A percentile compares a stretch with the other conserved stretches of the same genome.
These are phyloP conservation scores for Hermetia illucens DNA, from an alignment of 1,140 invertebrate species.

Conservation along the genomic window DNA sequence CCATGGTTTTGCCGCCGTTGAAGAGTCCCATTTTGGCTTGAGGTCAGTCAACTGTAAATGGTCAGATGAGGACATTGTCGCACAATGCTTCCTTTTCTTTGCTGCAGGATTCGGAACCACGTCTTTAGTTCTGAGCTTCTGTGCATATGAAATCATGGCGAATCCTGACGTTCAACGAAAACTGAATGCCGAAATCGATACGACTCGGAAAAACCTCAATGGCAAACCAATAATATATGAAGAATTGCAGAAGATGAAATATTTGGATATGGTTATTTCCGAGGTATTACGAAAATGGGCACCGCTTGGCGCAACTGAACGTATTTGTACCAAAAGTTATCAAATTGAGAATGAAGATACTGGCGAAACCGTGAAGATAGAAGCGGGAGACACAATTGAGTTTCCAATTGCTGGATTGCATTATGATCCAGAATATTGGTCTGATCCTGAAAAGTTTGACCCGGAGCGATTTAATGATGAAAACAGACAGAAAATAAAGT, in stretches of 20 bases:
- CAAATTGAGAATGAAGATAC: constrained; percentile 2
- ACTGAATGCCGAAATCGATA: constrained; percentile 39
- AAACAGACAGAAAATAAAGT: too few relatives aligned
- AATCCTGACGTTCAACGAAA: constrained; percentile 40
- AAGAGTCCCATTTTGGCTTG: neutral
- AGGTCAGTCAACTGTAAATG: constrained; percentile 2
- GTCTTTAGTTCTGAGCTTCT: constrained; percentile 34
- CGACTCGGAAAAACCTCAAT: constrained; percentile 16
- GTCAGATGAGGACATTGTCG: constrained; percentile 21
- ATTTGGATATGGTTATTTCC: constrained; percentile 45
- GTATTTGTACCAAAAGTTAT: constrained; percentile 10
- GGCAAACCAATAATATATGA: constrained; percentile 32
- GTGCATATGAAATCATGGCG: constrained; percentile 34
- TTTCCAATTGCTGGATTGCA: constrained; percentile 33
- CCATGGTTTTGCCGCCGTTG: neutral
- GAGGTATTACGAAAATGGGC: constrained; percentile 44
- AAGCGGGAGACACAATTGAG: constrained; percentile 27
- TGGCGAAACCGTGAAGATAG: constrained; percentile 10
- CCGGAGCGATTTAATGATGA: too few relatives aligned
- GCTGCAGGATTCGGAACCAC: constrained; percentile 43
- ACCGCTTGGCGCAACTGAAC: constrained; percentile 30
- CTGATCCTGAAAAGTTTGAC: too few relatives aligned
- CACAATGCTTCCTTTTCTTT: constrained; percentile 31
- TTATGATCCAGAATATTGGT: constrained; percentile 35
- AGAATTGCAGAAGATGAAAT: constrained; percentile 40